Evolutionary conservation across 2,888 invertebrate genomes (phyloP).

Genomic region (Drosophila leonis): DNA sequence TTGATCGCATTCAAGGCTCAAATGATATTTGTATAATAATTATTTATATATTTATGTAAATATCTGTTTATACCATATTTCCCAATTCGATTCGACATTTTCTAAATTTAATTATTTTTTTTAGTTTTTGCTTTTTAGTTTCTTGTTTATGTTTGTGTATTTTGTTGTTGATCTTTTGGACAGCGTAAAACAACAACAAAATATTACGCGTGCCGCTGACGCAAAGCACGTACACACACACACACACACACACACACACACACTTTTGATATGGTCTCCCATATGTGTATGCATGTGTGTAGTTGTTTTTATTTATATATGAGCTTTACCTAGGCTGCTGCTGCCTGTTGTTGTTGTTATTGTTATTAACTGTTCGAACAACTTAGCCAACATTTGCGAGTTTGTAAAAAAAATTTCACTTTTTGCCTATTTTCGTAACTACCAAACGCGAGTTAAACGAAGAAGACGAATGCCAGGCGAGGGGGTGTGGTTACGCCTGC

Average conservation of each 20-base stretch:
- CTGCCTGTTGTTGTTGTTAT: conserved; percentile 37
- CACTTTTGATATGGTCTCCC: conserved; percentile 7
- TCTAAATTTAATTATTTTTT: conserved; percentile 38
- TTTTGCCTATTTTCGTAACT: conserved; percentile 64
- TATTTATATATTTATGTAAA: neutral
- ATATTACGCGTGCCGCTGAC: conserved; percentile 61
- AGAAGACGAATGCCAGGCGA: conserved; percentile 26
- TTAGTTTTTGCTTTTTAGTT: conserved; percentile 20
- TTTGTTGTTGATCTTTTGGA: conserved; percentile 26
- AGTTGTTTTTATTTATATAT: conserved; percentile 56
- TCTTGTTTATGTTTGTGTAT: conserved; percentile 15
- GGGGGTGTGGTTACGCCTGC: conserved; percentile 30
- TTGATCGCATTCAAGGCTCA: conserved; percentile 46
- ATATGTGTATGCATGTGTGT: conserved; percentile 17
- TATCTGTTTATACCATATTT: conserved; percentile 13
- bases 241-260: neutral
- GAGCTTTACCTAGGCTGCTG: conserved; percentile 51
- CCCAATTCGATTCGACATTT: conserved; percentile 34
- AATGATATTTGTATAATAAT: conserved; percentile 5
- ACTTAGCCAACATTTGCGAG: conserved; percentile 56
- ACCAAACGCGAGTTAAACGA: conserved; percentile 26
- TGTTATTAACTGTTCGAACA: conserved; percentile 41
- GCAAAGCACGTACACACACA: conserved; percentile 69
- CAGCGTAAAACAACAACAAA: conserved; percentile 29
- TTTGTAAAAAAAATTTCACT: conserved; percentile 66